phyloP scores from a whole-genome alignment of 1,140 invertebrate genomes.

The Drosophila arawakana region DNA sequence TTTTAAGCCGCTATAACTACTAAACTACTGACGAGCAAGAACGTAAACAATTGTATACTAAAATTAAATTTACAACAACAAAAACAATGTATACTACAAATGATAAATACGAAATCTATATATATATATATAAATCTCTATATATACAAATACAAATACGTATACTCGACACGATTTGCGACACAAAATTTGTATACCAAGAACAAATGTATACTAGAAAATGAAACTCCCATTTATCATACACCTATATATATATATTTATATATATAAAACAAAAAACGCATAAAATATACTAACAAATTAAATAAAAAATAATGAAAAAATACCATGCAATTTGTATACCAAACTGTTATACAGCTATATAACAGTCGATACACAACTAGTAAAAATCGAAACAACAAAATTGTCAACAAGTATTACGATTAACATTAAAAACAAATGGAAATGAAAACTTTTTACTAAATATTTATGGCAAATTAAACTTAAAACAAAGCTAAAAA shows the following conservation, averaged over 20 bases:
- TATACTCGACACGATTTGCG: slow-evolving; percentile 35
- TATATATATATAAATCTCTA: slow-evolving; percentile 15
- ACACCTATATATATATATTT: slow-evolving; percentile 26
- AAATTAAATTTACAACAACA: slow-evolving; percentile 51
- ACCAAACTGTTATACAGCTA: slow-evolving; percentile 34
- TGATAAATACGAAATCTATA: slow-evolving; percentile 11
- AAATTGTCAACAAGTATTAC: slow-evolving; percentile 49
- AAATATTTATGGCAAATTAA: slow-evolving; percentile 50
- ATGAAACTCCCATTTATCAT: slow-evolving; percentile 53
- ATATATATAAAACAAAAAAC: slow-evolving; percentile 20
- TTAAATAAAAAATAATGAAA: background rate
- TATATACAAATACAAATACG: slow-evolving; percentile 23
- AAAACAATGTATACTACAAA: slow-evolving; percentile 24
- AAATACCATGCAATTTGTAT: slow-evolving; percentile 41
- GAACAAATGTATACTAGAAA: slow-evolving; percentile 53
- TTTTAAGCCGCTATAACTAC: slow-evolving; percentile 42
- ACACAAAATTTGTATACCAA: slow-evolving; percentile 40
- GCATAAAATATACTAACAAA: background rate
- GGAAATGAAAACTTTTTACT: slow-evolving; percentile 33
- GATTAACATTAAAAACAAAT: slow-evolving; percentile 24
- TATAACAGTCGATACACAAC: slow-evolving; percentile 25
- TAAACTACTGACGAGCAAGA: slow-evolving; percentile 5
- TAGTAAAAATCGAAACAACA: background rate
- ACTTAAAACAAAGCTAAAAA: slow-evolving; percentile 30
- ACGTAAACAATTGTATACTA: slow-evolving; percentile 59